Conservation (phyloP, 2,888 invertebrate genomes). For the Zonitis immaculata region DNA sequence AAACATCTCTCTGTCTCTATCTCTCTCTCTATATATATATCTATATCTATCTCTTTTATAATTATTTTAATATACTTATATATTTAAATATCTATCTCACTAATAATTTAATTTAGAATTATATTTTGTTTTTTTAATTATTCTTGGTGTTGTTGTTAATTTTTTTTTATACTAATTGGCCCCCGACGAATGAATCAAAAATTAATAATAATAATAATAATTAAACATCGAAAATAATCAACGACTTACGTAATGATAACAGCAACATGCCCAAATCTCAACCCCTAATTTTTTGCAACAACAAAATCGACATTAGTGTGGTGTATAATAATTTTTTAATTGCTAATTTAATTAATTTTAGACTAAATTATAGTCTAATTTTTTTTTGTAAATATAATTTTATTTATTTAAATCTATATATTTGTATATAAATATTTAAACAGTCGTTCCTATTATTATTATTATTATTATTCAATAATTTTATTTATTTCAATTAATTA, state of each 20-base stretch:
- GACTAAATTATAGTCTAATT: too few species aligned
- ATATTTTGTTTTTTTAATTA: background rate
- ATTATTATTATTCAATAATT: slow-evolving; percentile 12
- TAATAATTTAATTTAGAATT: slow-evolving; percentile 24
- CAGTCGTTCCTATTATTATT: slow-evolving; percentile 1
- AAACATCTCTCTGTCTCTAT: too few species aligned
- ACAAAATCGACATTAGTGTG: too few species aligned
- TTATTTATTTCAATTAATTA: slow-evolving; percentile 14
- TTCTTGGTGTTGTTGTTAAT: background rate
- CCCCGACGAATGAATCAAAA: too few species aligned
- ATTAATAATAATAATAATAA: slow-evolving; percentile 10
- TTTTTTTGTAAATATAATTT: background rate
- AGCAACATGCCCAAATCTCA: slow-evolving; percentile 11
- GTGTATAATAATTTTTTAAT: background rate
- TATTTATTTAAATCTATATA: background rate
- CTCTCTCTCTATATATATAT: too few species aligned
- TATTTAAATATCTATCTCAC: slow-evolving; percentile 13
- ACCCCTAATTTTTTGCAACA: slow-evolving; percentile 5
- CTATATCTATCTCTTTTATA: background rate
- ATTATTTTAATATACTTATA: too few species aligned
- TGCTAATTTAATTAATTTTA: slow-evolving; percentile 1
- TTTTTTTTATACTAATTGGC: slow-evolving; percentile 14
- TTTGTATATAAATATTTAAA: background rate
- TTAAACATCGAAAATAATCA: slow-evolving; percentile 16
- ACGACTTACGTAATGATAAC: slow-evolving; percentile 20